Conservation (phyloP, 2,888 invertebrate genomes). For the Isotomurus palustris region DNA sequence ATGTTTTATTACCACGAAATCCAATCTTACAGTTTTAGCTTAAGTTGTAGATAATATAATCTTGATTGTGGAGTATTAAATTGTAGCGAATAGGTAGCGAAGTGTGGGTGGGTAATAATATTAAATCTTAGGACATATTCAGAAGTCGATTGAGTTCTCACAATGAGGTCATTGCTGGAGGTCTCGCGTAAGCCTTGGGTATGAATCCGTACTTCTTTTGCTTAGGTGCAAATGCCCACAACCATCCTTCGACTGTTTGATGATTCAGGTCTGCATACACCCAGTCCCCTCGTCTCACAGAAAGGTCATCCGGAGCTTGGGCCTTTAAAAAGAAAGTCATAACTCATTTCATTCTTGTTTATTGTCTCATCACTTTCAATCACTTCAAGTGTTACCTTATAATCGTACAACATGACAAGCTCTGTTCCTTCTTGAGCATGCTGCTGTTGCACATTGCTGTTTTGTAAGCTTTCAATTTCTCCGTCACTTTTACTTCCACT, state of each 20-base stretch:
- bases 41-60: no score
- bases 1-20: no score
- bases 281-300: slow-evolving; percentile 87
- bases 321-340: slow-evolving; percentile 58
- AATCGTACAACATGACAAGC: slow-evolving; percentile 90
- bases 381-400: slow-evolving; percentile 70
- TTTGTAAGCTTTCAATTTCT: background rate
- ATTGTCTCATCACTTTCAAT: no score
- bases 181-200: slow-evolving; percentile 87
- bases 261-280: slow-evolving; percentile 89
- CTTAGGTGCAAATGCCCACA: slow-evolving; percentile 83
- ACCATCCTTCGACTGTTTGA: slow-evolving; percentile 93
- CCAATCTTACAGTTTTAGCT: no score
- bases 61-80: no score
- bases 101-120: no score
- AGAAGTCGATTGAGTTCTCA: slow-evolving; percentile 50
- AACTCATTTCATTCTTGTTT: no score
- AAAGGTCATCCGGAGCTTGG: slow-evolving; percentile 87
- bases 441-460: background rate
- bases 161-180: slow-evolving; percentile 85
- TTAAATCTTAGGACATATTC: background rate
- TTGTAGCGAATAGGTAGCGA: no score
- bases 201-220: slow-evolving; percentile 90
- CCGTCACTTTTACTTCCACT: background rate
- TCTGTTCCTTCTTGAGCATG: slow-evolving; percentile 63